Base-by-base conservation (phyloP, 2,113 vertebrate species). In the Podarcis cretensis region DNA sequence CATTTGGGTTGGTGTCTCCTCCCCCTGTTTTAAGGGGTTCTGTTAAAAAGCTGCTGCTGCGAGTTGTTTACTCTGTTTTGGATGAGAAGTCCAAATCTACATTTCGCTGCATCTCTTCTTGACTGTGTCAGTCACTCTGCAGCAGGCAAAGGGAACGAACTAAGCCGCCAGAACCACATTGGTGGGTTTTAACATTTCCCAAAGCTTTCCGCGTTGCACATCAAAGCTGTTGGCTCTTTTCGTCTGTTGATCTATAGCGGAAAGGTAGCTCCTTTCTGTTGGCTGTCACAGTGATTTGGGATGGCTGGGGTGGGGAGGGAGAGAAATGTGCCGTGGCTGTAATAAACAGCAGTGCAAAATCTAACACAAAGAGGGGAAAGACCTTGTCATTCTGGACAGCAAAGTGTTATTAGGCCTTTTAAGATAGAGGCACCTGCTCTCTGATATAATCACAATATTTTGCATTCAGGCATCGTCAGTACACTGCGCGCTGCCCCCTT, bases 211-310 rank as follows among this genome's bases (percentile, higher is more conserved):
- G 12, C 37, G 18, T 63, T 48, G 30, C 12, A 14, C 23, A 76
- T 83, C 87, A 76, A 83, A 71, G 59, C 30, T 43, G 35, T 43
- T 74, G 57, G 35, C 35, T 63, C 69, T 82, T 88, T 88, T 82
- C 27, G 75, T 43, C 54, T 75, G 37, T 69, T 75, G 69, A 48
- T 75, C 63, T 75, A 65, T n/a, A 48, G 37, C 20, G 30, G 35
- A 48, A 82, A 74, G 57, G 27, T 25, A 63, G 57, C 30, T 83
- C 57, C 20, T 66, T 76, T 75, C 7, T 32, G 27, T 3, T 3
- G 37, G 78, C 40, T 76, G 71, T 88, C 37, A 66, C 35, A 20
- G 54, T 54, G 71, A 75, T 76, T 88, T 76, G 18, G 37, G 66
- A 25, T 54, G 48, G 48, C 48, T 54, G 48, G 48, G 48, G 10